Base-by-base conservation (phyloP, 2,797 vertebrate genomes). In the Morelia viridis region DNA sequence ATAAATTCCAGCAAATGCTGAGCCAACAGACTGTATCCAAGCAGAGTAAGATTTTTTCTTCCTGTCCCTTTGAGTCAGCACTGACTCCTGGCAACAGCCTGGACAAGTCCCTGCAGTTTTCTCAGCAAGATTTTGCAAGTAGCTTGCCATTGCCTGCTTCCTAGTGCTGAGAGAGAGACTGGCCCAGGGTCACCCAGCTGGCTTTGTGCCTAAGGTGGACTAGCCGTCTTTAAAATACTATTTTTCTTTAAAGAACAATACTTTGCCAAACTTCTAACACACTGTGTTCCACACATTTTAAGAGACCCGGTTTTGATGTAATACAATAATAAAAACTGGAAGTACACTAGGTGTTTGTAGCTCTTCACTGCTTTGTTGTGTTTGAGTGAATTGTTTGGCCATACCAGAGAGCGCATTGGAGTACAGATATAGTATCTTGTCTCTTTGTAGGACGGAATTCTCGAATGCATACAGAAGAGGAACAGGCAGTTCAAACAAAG, bases 21-120 rank as follows among this genome's bases (percentile, higher is more conserved):
- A 24, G 15, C 26, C 35, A 1, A 86, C 26, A 89, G 90, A 57
- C 12, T 22, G 5, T 0, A 0, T 76, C 93, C 94, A 95, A 89
- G 89, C 65, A 89, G 92, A 91, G n/a, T 90, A 88, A 92, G 19
- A 60, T 35, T 91, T 87, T 80, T 80, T 24, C 35, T 22, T 46
- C 41, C 3, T 24, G 41, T 46, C 24, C 41, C 19, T 80, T 46
- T 11, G 71, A 80, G 19, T 80, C 46, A 46, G 41, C 46, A 41
- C 9, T 80, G 35, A 46, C 46, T 80, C 41, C 41, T 11, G 41
- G 22, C 3, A 9, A 41, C 71, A 11, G 41, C 19, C 9, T 80
- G 9, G 41, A 46, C 71, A 80, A 24, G 35, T 24, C 46, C 71
- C 41, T 80, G 35, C 35, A 24, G 71, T 80, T 80, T 80, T 46